Evolutionary conservation across 2,888 invertebrate genomes (phyloP).

Genomic region (Himalopsyche japonica): DNA sequence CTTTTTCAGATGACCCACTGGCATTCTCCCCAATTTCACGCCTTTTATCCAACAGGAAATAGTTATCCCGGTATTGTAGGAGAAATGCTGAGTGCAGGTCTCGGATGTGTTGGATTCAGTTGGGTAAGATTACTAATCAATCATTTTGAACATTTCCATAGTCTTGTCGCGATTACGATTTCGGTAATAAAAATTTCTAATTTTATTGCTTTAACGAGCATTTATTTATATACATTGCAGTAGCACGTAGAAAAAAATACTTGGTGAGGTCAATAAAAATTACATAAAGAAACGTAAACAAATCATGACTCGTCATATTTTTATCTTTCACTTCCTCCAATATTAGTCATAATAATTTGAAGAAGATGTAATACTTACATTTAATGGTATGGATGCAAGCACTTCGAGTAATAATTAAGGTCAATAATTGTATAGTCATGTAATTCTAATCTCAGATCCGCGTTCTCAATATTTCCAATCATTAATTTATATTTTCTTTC

Average conservation of each 20-base stretch:
- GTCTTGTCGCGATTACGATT: too few species aligned
- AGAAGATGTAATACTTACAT: not conserved
- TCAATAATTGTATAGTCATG: not conserved
- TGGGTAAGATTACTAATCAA: conserved; percentile 70
- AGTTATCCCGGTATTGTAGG: conserved; percentile 86
- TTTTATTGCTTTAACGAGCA: too few species aligned
- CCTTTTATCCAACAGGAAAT: conserved; percentile 83
- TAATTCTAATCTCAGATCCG: not conserved
- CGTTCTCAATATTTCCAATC: not conserved
- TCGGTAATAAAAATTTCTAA: too few species aligned
- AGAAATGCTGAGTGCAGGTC: conserved; percentile 79
- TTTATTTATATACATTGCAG: too few species aligned
- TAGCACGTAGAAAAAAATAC: too few species aligned
- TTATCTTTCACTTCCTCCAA: conserved; percentile 13
- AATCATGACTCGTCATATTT: not conserved
- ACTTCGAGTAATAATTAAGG: not conserved
- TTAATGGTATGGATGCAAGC: not conserved
- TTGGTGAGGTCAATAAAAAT: not conserved
- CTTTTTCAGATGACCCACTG: conserved; percentile 79
- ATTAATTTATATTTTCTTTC: too few species aligned
- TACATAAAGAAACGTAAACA: not conserved
- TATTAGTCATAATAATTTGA: not conserved
- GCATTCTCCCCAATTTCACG: conserved; percentile 93
- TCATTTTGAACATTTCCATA: not conserved
- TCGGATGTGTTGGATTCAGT: conserved; percentile 84